Evolutionary conservation across 2,888 invertebrate genomes (phyloP).

Genomic region (Eucriotettix oculatus): DNA sequence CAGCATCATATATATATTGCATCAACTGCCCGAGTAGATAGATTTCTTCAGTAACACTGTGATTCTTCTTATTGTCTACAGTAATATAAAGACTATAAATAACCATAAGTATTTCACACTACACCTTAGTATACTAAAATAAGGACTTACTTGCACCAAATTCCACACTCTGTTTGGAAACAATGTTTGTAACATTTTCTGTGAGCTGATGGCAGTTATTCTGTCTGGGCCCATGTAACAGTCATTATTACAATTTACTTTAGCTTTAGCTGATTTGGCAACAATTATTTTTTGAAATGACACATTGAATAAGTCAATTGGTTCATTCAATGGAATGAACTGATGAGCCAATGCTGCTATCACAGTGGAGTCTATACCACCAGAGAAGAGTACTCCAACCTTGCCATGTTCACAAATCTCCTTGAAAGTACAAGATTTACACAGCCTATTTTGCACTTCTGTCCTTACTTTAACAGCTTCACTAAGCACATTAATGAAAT

Average conservation of each 20-base stretch:
- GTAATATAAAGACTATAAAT: no score
- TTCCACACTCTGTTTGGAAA: slow-evolving; percentile 65
- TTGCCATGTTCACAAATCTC: slow-evolving; percentile 40
- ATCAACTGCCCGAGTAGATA: no score
- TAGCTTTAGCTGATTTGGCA: not conserved
- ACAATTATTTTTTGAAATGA: slow-evolving; percentile 49
- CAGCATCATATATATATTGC: not conserved
- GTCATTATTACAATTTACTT: not conserved
- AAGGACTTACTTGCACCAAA: slow-evolving; percentile 44
- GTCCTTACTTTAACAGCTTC: slow-evolving; percentile 42
- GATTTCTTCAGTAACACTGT: no score
- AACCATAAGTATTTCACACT: no score
- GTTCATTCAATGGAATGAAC: slow-evolving; percentile 41
- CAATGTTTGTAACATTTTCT: slow-evolving; percentile 46
- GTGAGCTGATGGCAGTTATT: slow-evolving; percentile 54
- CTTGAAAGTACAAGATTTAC: slow-evolving; percentile 21
- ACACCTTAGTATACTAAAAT: no score
- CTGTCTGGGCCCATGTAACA: slow-evolving; percentile 56
- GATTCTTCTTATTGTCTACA: no score
- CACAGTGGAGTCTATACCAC: slow-evolving; percentile 79
- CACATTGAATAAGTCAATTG: slow-evolving; percentile 89
- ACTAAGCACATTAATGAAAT: slow-evolving; percentile 9
- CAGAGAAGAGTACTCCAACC: slow-evolving; percentile 80
- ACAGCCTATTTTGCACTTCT: slow-evolving; percentile 40
- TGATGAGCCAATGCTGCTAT: slow-evolving; percentile 64